Conservation (phyloP, 1,140 invertebrate genomes). For the Hesperophylax magnus region DNA sequence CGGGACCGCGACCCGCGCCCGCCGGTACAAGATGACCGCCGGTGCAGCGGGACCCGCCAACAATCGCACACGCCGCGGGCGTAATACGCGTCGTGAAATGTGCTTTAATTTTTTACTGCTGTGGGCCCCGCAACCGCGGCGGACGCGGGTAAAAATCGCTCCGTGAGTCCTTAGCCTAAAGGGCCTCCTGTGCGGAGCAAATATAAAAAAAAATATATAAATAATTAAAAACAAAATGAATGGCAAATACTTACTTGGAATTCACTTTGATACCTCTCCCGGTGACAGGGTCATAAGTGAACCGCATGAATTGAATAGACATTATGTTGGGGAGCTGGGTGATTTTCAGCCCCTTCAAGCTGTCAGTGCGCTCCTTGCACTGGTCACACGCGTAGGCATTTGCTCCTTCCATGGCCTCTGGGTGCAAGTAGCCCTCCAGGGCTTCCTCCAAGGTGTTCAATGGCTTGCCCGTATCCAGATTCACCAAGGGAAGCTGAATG, state of each 20-base stretch:
- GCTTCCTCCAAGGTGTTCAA: slow-evolving; percentile 91
- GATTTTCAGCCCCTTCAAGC: slow-evolving; percentile 93
- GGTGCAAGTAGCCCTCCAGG: slow-evolving; percentile 86
- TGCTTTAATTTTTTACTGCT: too few relatives aligned
- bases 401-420: slow-evolving; percentile 87
- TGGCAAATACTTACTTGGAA: slow-evolving; percentile 45
- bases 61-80: too few relatives aligned
- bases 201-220: too few relatives aligned
- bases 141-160: too few relatives aligned
- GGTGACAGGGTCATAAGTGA: slow-evolving; percentile 92
- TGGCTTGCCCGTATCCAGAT: slow-evolving; percentile 82
- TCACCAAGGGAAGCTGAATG: slow-evolving; percentile 89
- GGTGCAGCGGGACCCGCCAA: too few relatives aligned
- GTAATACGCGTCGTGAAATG: too few relatives aligned
- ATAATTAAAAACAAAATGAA: too few relatives aligned
- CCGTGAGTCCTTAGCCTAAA: too few relatives aligned
- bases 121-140: too few relatives aligned
- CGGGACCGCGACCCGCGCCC: too few relatives aligned
- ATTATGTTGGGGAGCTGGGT: slow-evolving; percentile 90
- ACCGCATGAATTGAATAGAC: slow-evolving; percentile 90
- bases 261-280: slow-evolving; percentile 92
- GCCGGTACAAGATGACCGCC: too few relatives aligned
- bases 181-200: too few relatives aligned
- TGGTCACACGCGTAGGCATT: slow-evolving; percentile 94
- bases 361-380: slow-evolving; percentile 91